Evolutionary conservation across 1,140 invertebrate genomes (phyloP).

Genomic region (Drosophila prosaltans): DNA sequence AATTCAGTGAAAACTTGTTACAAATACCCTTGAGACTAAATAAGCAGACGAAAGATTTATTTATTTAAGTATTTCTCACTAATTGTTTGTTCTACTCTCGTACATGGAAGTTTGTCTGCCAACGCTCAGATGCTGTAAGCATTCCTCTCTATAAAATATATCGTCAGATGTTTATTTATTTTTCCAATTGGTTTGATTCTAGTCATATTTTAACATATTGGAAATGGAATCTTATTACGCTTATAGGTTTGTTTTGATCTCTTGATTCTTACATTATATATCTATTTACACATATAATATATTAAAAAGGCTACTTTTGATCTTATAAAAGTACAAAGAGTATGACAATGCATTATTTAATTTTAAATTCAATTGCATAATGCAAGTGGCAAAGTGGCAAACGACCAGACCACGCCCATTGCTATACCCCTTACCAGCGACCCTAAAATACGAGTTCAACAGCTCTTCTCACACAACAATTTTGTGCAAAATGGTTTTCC

Average conservation of each 20-base stretch:
- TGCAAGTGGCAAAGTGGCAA: constrained; percentile 46
- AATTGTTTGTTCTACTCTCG: too few species aligned
- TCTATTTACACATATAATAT: too few species aligned
- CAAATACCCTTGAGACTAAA: neutral
- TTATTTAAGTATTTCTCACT: neutral
- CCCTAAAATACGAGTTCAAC: constrained; percentile 1
- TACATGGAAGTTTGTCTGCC: too few species aligned
- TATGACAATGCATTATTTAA: constrained; percentile 39
- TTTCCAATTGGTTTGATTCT: too few species aligned
- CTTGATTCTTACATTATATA: too few species aligned
- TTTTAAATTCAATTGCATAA: constrained; percentile 74
- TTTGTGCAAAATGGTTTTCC: constrained; percentile 42
- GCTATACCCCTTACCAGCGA: neutral
- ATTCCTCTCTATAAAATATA: too few species aligned
- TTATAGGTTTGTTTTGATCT: too few species aligned
- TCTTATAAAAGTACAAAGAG: constrained; percentile 7
- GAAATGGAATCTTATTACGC: too few species aligned
- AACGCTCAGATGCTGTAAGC: too few species aligned
- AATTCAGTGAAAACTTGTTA: neutral
- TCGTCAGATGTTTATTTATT: too few species aligned
- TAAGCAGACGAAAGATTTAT: neutral
- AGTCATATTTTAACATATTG: too few species aligned
- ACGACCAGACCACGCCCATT: constrained; percentile 30
- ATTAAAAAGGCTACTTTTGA: neutral
- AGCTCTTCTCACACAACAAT: constrained; percentile 27